phyloP scores from a whole-genome alignment of 2,113 vertebrate species.

The Ceyx cyanopectus region DNA sequence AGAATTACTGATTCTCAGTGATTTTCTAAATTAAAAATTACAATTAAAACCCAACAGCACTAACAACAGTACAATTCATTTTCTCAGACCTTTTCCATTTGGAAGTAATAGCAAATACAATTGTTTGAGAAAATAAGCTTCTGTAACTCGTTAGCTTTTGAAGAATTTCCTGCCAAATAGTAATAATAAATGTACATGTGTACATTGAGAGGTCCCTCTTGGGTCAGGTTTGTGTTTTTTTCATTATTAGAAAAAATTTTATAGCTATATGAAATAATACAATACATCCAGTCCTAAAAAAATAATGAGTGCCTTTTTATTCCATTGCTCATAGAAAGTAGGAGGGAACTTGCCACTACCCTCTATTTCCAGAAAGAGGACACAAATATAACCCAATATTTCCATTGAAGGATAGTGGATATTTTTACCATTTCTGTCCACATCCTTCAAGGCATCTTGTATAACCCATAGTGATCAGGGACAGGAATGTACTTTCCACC shows the following conservation, averaged over 20 bases:
- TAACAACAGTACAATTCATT: neutral
- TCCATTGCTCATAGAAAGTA: neutral
- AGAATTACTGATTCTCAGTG: neutral
- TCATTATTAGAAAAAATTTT: neutral
- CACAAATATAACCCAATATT: neutral
- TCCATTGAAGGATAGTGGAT: neutral
- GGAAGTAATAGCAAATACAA: neutral
- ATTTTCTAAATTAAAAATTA: neutral
- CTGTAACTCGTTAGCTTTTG: neutral
- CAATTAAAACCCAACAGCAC: neutral
- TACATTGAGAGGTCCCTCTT: neutral
- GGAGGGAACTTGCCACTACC: neutral
- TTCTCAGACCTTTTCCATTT: neutral
- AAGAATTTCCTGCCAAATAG: neutral
- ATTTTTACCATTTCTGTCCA: neutral
- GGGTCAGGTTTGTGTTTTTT: neutral
- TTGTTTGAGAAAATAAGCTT: neutral
- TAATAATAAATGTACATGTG: neutral
- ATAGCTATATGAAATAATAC: neutral
- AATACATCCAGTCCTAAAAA: fast-evolving
- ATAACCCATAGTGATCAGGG: neutral
- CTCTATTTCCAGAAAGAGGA: neutral
- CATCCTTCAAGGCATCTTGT: neutral
- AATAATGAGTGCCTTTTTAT: neutral
- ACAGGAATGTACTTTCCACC: neutral